Percentiles rank a stretch among this genome's conserved stretches.
Evolutionary conservation across 2,797 vertebrate genomes (phyloP).

Genomic region (Furcifer pardalis): DNA sequence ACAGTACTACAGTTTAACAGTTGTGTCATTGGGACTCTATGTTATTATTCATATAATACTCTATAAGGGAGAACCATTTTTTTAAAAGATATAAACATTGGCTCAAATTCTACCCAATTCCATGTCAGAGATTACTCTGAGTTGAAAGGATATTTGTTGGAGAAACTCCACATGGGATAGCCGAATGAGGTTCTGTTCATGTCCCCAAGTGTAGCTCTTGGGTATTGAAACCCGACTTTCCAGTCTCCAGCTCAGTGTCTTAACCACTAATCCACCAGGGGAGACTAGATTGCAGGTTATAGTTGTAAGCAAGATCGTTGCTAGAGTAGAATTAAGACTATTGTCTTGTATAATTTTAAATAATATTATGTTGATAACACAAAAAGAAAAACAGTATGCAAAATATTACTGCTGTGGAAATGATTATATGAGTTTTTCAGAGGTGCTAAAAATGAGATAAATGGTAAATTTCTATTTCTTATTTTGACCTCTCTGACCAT

Average conservation of each 20-base stretch:
- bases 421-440: background rate
- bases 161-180: too few relatives aligned
- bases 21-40: too few relatives aligned
- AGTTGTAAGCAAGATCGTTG: background rate
- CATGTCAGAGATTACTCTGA: too few relatives aligned
- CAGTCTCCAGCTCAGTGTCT: too few relatives aligned
- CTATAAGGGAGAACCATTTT: slow-evolving; percentile 55
- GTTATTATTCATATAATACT: slow-evolving; percentile 56
- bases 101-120: slow-evolving; percentile 50
- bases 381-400: background rate
- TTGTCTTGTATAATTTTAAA: background rate
- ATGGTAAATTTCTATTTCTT: background rate
- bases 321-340: background rate
- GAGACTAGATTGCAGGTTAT: too few relatives aligned
- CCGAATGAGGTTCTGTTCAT: too few relatives aligned
- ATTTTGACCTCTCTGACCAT: background rate
- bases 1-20: too few relatives aligned
- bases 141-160: too few relatives aligned
- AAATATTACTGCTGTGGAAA: background rate
- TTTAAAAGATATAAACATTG: slow-evolving; percentile 72
- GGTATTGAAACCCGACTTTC: too few relatives aligned
- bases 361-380: background rate
- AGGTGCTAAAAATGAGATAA: background rate
- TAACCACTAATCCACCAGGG: too few relatives aligned
- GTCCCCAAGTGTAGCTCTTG: too few relatives aligned